Evolutionary conservation across 2,888 invertebrate genomes (phyloP).

Genomic region (Acrobasis suavella): DNA sequence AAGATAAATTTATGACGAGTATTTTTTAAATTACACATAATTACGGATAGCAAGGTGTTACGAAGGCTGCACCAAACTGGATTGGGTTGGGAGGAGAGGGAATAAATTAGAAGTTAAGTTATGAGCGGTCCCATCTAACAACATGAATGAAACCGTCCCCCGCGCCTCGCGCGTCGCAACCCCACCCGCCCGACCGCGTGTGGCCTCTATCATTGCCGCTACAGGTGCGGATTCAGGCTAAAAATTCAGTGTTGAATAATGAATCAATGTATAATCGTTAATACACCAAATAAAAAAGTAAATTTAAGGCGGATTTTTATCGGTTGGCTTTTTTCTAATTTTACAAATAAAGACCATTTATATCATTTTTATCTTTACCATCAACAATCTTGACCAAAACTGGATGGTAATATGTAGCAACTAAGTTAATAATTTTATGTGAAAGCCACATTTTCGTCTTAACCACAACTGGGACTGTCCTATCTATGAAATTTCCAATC

Average conservation of each 20-base stretch:
- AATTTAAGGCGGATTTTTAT: too few species aligned
- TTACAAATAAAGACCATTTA: too few species aligned
- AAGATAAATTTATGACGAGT: conserved; percentile 45
- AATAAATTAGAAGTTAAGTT: conserved; percentile 82
- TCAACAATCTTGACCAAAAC: too few species aligned
- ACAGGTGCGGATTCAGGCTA: conserved; percentile 44
- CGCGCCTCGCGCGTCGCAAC: conserved; percentile 44
- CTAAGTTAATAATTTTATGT: too few species aligned
- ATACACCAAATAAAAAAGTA: too few species aligned
- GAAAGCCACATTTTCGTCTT: too few species aligned
- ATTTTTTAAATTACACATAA: conserved; percentile 56
- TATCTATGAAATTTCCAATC: too few species aligned
- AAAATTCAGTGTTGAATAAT: not conserved
- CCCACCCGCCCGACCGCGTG: conserved; percentile 63
- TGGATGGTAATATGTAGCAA: too few species aligned
- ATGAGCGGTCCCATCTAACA: conserved; percentile 80
- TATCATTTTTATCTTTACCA: too few species aligned
- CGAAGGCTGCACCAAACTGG: conserved; percentile 61
- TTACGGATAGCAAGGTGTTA: conserved; percentile 60
- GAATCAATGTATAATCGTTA: too few species aligned
- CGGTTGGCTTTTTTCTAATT: too few species aligned
- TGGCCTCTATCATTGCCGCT: conserved; percentile 66
- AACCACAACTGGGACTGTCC: too few species aligned
- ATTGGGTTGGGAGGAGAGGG: conserved; percentile 60
- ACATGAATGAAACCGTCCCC: conserved; percentile 79